Evolutionary conservation across 2,797 vertebrate species (phyloP).

Genomic region (Lates japonicus): DNA sequence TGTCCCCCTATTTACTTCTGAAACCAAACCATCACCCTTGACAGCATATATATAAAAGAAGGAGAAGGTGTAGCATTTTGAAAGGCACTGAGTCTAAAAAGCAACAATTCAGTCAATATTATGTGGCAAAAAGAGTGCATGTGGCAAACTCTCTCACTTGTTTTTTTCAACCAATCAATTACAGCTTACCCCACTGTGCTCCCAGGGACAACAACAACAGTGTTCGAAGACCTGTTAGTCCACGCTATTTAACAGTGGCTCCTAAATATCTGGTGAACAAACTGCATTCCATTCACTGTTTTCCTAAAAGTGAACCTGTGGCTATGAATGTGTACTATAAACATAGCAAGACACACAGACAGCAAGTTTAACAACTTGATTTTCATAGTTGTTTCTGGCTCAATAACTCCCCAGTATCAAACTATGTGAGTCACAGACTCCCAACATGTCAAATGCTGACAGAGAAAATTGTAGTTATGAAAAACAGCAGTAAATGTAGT

Average conservation of each 20-base stretch:
- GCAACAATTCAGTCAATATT: slow-evolving; percentile 22
- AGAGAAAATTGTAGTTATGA: slow-evolving; percentile 58
- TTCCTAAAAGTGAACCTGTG: neutral
- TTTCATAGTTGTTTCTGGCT: slow-evolving; percentile 43
- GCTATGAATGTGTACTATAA: neutral
- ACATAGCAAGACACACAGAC: neutral
- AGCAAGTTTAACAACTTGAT: neutral
- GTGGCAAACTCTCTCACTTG: slow-evolving; percentile 9
- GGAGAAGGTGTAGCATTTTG: neutral
- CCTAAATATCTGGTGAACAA: slow-evolving; percentile 40
- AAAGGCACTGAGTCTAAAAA: neutral
- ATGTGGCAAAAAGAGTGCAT: slow-evolving; percentile 13
- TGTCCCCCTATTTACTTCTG: neutral
- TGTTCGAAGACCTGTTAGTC: slow-evolving; percentile 43
- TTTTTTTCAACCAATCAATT: slow-evolving; percentile 48
- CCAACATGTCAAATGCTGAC: slow-evolving; percentile 42
- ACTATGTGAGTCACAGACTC: slow-evolving; percentile 39
- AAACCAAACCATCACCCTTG: neutral
- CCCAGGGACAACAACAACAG: slow-evolving; percentile 26
- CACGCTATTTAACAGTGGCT: slow-evolving; percentile 40
- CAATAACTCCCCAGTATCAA: slow-evolving; percentile 45
- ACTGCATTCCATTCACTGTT: slow-evolving; percentile 33
- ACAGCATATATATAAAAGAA: neutral
- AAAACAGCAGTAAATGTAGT: slow-evolving; percentile 53
- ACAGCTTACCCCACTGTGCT: slow-evolving; percentile 19